Base-by-base conservation (phyloP, 2,888 invertebrate species). In the Oxycera nigricornis region DNA sequence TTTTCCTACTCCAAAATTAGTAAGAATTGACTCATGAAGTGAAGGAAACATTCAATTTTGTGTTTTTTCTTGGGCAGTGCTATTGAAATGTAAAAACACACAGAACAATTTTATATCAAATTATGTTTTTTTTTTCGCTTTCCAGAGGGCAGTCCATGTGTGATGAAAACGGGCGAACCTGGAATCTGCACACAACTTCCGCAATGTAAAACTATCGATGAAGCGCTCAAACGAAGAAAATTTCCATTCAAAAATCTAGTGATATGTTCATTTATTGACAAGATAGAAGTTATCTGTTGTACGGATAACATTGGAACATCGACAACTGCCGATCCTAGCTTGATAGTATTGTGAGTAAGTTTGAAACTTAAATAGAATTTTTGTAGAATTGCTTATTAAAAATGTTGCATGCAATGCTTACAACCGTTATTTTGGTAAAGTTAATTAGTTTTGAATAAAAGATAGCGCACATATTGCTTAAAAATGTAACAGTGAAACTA, bases 251-350 rank as follows among this genome's bases (percentile, higher is more conserved):
- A 22, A 0, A 78, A 81, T 1, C 77, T 83, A 11, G 78, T 79
- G 7, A 76, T 70, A n/a, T 84, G 84, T 74, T 80, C 81, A 0
- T 79, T 82, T 22, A 70, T 74, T 1, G 11, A 74, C 1, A 61
- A 22, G 9, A 79, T 80, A 28, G 82, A 82, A 76, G 78, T 83
- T 4, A 78, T 83, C 6, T 83, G 83, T 74, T 83, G 83, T 76
- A 82, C 82, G 17, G 73, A 72, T 20, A 55, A 65, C 50, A 55
- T 46, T 24, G 9, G 24, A 6, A 22, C 24, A 2, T 24, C 20
- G 2, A 4, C 17, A 65, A 11, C 52, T 11, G 11, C 7, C 9
- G 22, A 28, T 55, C 26, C 72, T 55, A 6, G 22, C 24, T 6
- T 20, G 4, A 35, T 72, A 2, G 35, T 72, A 22, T 72, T 72